phyloP scores from a whole-genome alignment of 2,113 vertebrate species.

The Saguinus midas region DNA sequence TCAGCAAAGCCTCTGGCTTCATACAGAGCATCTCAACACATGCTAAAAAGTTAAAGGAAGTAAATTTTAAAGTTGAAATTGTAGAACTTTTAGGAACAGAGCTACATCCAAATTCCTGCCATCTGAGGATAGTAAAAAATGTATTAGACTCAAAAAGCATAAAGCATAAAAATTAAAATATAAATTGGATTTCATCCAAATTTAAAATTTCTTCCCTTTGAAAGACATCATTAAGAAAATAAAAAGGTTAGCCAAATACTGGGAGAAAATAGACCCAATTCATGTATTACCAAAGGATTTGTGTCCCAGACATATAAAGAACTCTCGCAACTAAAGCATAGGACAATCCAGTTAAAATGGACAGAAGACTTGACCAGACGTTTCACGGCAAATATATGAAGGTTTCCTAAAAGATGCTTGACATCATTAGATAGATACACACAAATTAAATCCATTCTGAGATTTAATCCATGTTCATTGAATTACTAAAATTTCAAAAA shows the following conservation, averaged over 20 bases:
- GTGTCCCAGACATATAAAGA: neutral
- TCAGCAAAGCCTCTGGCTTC: neutral
- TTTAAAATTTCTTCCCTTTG: neutral
- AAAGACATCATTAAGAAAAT: neutral
- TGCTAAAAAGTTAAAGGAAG: neutral
- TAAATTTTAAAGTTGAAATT: neutral
- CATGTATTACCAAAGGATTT: neutral
- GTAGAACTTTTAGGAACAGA: neutral
- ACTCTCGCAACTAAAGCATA: neutral
- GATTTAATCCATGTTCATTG: neutral
- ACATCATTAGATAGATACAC: neutral
- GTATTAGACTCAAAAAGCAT: neutral
- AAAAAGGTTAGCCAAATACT: neutral
- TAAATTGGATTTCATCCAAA: neutral
- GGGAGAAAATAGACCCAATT: neutral
- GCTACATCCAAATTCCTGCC: neutral
- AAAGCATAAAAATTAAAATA: neutral
- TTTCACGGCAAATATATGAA: neutral
- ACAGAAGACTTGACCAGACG: neutral
- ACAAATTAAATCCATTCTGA: neutral
- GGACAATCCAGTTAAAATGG: neutral
- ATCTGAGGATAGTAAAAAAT: neutral
- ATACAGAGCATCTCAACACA: too few species aligned
- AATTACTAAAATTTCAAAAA: neutral
- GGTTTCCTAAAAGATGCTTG: neutral